phyloP scores from a whole-genome alignment of 1,140 invertebrate species.

The Acromyrmex echinatior region DNA sequence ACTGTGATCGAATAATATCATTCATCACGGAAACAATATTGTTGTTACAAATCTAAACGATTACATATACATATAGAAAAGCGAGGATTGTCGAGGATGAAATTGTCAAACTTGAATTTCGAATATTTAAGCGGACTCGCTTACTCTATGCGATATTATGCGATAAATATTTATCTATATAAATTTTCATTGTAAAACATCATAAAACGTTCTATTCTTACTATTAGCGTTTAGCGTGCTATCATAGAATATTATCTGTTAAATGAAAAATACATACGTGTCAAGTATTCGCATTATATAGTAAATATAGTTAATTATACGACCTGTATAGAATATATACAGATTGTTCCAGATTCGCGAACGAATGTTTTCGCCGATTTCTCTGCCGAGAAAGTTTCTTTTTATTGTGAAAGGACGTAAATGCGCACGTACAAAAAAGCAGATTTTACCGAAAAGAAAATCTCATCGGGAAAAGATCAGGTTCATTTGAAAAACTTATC shows the following conservation, averaged over 20 bases:
- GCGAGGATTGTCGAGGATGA: no score
- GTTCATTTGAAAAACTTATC: not conserved
- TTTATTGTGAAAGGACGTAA: no score
- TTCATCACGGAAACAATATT: not conserved
- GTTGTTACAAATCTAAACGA: not conserved
- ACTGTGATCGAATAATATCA: not conserved
- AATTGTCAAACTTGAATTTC: no score
- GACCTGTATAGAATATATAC: not conserved
- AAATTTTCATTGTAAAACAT: no score
- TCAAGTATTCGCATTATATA: not conserved
- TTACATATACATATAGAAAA: no score
- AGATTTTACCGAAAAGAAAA: not conserved
- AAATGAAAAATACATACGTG: not conserved
- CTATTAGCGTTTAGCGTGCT: no score
- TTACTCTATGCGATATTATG: no score
- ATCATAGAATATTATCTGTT: not conserved
- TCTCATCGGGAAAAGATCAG: not conserved
- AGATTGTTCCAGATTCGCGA: slow-evolving; percentile 4
- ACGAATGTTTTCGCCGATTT: not conserved
- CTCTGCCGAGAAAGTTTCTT: not conserved
- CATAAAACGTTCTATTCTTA: no score
- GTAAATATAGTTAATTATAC: no score
- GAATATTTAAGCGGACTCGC: no score
- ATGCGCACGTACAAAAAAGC: no score
- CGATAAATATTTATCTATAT: no score